Base-by-base conservation (phyloP, 2,113 vertebrate genomes). In the Lepisosteus osseus region DNA sequence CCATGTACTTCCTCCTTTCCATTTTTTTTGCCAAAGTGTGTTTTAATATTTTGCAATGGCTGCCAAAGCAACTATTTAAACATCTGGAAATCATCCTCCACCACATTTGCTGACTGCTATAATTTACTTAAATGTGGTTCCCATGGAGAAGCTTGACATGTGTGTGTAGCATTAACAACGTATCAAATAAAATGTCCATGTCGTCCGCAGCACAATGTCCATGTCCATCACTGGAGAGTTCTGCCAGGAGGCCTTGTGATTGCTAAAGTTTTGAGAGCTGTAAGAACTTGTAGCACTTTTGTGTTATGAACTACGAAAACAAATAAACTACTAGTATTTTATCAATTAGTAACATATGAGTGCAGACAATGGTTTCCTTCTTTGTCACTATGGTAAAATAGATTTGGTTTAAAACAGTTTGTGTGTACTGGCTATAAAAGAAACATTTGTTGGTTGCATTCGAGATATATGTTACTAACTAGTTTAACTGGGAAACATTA, bases 31-130 rank as follows among this genome's bases (percentile, higher is more conserved):
- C 78, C 71, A 73, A 78, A 42, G 29, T 67, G 76, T 72, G 73
- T 78, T 82, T 78, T 70, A 80, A 83, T 81, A 81, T 80, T 84
- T 82, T 84, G 78, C 76, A 79, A 79, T 82, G 77, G 62, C 79
- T 74, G 86, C 85, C 84, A 91, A 79, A 85, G 75, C 40, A 51
- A 81, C 65, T 73, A 71, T 83, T 87, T 77, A 45, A 83, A 86
- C 90, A 92, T 92, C 89, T 92, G 91, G 89, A 87, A 89, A 71
- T 85, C 83, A 86, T 89, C 85, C 73, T 57, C 72, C 72, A 72
- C 76, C 78, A 79, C 80, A 76, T 84, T 86, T 82, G 81, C 88
- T 89, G 83, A 85, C 83, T 86, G 77, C 74, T 79, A 77, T 86
- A 55, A 79, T 83, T 85, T 87, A 78, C 72, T 88, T 81, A 76